Evolutionary conservation across 2,888 invertebrate species (phyloP), one percentile per base, ranked within the genome.

Genomic region (Drosophila acutilabella): DNA sequence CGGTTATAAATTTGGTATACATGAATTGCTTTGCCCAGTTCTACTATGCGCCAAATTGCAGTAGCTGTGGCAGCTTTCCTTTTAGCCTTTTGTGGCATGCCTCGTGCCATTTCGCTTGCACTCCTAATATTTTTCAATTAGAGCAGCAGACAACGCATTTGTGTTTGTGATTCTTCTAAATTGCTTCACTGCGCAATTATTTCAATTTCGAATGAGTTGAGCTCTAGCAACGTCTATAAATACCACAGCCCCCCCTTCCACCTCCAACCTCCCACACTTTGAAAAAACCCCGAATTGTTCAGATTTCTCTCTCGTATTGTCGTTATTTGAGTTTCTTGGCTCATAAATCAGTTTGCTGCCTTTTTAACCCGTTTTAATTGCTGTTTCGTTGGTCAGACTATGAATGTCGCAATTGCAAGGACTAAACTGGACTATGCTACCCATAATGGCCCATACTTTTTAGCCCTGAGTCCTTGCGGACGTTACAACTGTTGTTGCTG

Each of bases 181-280:
- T 91, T 90, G 90, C 91, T 91, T 90, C 89, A 90, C 75, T 90
- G 90, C 83, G 88, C 90, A 91, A 91, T 91, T 90, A 91, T 90
- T 91, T 90, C 90, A 89, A 89, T 89, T 90, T 81, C 74, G 81
- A 83, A 76, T 82, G 88, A 81, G 74, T 64, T 68, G 60, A 40
- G 47, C 59, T 54, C 30, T 8, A 61, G 56, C 16, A 45, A 36
- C 60, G 44, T 23, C 23, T 33, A 20, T 23, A n/a, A 16, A 20
- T 38, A 52, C 30, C 30, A 45, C 7, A 47, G 8, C 40, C 30
- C 14, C 48, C 33, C 26, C 23, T n/a, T n/a, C n/a, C n/a, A 33
- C 14, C 50, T 16, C 40, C 14, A 0, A 26, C 1, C 14, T 11
- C 13, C 44, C 47, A 23, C 6, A 6, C 48, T 30, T 8, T 30